phyloP scores from a whole-genome alignment of 2,113 vertebrate species.

The Oncorhynchus tshawytscha region DNA sequence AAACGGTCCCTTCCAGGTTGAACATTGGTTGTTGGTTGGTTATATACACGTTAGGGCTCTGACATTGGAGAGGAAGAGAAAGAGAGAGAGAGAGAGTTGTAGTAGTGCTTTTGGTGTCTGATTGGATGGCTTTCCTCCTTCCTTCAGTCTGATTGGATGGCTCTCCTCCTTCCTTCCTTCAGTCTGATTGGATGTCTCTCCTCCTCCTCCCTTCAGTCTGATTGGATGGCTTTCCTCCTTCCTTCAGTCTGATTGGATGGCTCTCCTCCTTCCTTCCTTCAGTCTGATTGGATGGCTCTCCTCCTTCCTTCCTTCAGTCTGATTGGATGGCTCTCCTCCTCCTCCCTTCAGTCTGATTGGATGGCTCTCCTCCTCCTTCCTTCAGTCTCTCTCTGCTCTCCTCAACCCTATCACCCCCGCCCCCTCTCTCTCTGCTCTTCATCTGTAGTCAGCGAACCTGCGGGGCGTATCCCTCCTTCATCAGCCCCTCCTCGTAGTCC shows the following conservation, averaged over 20 bases:
- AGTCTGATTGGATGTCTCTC: too few species aligned
- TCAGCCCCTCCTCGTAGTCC: constrained; percentile 97
- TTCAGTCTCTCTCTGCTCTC: constrained; percentile 43
- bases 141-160: too few species aligned
- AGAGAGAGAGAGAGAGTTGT: constrained; percentile 67
- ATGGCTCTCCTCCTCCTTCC: constrained; percentile 35
- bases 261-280: too few species aligned
- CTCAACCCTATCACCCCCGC: constrained; percentile 21
- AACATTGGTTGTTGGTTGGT: constrained; percentile 19
- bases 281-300: too few species aligned
- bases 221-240: constrained; percentile 31
- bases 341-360: too few species aligned
- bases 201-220: constrained; percentile 46
- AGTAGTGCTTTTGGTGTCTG: constrained; percentile 82
- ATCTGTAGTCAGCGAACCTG: constrained; percentile 88
- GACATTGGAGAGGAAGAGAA: constrained; percentile 66
- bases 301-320: too few species aligned
- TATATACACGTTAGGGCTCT: constrained; percentile 62
- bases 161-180: too few species aligned
- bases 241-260: constrained; percentile 59
- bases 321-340: too few species aligned
- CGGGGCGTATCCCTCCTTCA: constrained; percentile 97
- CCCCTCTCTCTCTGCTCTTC: constrained; percentile 4
- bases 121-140: constrained; percentile 39
- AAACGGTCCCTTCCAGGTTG: constrained; percentile 26